A percentile compares a stretch with the other conserved stretches of the same genome.
phyloP scores from a whole-genome alignment of 2,797 vertebrate genomes.

The Erethizon dorsatum region DNA sequence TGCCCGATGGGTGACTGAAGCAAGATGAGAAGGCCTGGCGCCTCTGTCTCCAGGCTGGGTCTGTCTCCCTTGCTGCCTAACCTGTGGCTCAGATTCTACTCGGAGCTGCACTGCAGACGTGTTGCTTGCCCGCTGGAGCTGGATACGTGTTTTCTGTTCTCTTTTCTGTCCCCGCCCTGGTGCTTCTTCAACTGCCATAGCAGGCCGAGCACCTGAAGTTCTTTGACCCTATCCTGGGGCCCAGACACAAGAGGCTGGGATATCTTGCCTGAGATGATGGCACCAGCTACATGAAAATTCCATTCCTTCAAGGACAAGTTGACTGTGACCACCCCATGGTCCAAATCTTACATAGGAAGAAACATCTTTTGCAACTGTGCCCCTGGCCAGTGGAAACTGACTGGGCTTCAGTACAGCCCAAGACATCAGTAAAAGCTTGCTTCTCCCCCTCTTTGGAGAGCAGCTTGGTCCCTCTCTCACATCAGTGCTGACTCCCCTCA shows the following conservation, averaged over 20 bases:
- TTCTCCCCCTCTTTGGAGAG: not conserved
- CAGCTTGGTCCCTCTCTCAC: not conserved
- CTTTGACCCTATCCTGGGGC: not conserved
- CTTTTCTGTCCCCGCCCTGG: not conserved
- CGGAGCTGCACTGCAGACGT: not conserved
- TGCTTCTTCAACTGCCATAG: not conserved
- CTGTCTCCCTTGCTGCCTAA: not conserved
- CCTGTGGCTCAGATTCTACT: not conserved
- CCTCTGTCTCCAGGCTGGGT: not conserved
- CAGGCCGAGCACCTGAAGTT: not conserved
- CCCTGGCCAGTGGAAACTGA: not conserved
- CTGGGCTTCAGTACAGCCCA: not conserved
- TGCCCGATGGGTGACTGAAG: not conserved
- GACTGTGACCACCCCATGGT: no score
- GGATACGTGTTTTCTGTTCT: not conserved
- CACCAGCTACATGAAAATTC: not conserved
- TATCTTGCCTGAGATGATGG: not conserved
- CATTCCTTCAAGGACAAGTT: not conserved
- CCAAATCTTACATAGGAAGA: not conserved
- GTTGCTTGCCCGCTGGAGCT: not conserved
- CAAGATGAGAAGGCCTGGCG: not conserved
- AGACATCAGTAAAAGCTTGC: not conserved
- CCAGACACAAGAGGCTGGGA: not conserved
- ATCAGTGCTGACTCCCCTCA: not conserved
- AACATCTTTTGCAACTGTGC: not conserved